These are phyloP conservation scores for Bolborhynchus lineola DNA, from an alignment of 2,113 vertebrate species.

Conservation along the genomic window DNA sequence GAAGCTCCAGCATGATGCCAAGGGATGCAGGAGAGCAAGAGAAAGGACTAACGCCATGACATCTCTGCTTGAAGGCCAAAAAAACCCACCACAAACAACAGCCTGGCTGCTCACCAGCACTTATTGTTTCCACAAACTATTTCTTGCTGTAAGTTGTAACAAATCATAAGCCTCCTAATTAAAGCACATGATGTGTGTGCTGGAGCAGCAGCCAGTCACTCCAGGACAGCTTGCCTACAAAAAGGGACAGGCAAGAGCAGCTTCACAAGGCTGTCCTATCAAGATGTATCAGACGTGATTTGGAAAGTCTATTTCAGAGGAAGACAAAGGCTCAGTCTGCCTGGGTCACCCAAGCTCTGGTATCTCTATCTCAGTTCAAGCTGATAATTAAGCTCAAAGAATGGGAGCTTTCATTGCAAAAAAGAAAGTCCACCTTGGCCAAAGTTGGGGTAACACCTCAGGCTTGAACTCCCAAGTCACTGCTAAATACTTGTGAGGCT, in stretches of 20 bases:
- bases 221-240: neutral
- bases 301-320: neutral
- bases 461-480: neutral
- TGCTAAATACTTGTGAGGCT: rapidly evolving
- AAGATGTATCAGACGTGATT: neutral
- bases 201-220: rapidly evolving
- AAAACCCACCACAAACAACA: neutral
- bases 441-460: neutral
- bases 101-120: neutral
- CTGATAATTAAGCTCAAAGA: neutral
- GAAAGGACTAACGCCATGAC: neutral
- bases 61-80: neutral
- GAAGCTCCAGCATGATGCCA: neutral
- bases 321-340: rapidly evolving
- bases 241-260: neutral
- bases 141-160: neutral
- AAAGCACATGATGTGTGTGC: neutral
- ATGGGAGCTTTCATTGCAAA: neutral
- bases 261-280: neutral
- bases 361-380: neutral
- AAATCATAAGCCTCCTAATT: neutral
- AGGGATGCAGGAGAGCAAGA: neutral
- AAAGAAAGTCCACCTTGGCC: neutral
- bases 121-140: neutral
- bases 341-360: neutral